A percentile compares a stretch with the other conserved stretches of the same genome.
Evolutionary conservation across 2,888 invertebrate species (phyloP).

Genomic region (Stenodera caucasica): DNA sequence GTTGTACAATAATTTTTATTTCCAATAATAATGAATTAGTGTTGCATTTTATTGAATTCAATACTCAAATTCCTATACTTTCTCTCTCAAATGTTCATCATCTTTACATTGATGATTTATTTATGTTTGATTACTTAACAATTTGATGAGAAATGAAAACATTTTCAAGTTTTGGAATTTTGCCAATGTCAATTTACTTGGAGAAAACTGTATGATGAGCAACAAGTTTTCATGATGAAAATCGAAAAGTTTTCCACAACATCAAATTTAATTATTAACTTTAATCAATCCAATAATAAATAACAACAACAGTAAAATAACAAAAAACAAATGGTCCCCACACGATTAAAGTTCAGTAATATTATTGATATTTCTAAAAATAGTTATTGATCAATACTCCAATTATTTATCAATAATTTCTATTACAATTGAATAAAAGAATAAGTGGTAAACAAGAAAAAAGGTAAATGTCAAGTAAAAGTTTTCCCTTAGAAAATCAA

Average conservation of each 20-base stretch:
- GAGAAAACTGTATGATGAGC: background rate
- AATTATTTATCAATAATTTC: no score
- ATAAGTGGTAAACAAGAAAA: no score
- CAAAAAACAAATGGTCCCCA: background rate
- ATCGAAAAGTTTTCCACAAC: background rate
- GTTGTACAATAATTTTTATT: background rate
- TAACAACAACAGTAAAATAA: background rate
- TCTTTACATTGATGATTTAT: no score
- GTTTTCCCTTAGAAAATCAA: background rate
- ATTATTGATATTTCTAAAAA: background rate
- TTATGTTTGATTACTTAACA: background rate
- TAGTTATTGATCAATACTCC: background rate
- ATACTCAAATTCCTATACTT: no score
- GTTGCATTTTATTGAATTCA: no score
- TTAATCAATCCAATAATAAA: background rate
- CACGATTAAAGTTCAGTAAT: background rate
- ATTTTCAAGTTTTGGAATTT: background rate
- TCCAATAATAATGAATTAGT: no score
- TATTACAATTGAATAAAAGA: no score
- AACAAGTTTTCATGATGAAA: constrained; percentile 6
- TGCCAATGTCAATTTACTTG: constrained; percentile 3
- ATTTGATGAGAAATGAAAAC: constrained; percentile 6
- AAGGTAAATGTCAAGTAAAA: background rate
- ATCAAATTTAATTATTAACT: constrained; percentile 1
- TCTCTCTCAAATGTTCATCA: background rate